These are phyloP conservation scores for Heliocidaris erythrogramma DNA, from an alignment of 35 echinoderm and acorn worm genomes.

Conservation along the genomic window DNA sequence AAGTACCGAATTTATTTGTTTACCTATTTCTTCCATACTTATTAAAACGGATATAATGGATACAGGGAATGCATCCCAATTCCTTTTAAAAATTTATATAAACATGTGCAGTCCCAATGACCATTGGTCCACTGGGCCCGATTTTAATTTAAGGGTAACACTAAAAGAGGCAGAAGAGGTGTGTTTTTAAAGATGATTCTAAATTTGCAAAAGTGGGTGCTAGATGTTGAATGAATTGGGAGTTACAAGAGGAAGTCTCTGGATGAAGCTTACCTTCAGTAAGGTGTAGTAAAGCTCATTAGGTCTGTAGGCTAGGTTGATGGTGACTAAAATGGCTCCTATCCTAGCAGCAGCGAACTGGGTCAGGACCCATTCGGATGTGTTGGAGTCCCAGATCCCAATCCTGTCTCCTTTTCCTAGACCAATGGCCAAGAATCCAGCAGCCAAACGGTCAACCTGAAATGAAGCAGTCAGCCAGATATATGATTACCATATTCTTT, in stretches of 20 bases:
- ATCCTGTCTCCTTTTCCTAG: conserved; percentile 82
- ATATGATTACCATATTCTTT: too few species aligned
- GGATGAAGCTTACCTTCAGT: conserved; percentile 59
- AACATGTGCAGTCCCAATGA: too few species aligned
- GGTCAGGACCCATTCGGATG: conserved; percentile 79
- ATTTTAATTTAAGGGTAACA: too few species aligned
- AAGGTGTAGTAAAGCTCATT: conserved; percentile 83
- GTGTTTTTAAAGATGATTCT: too few species aligned
- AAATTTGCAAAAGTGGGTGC: too few species aligned
- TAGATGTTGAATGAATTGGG: not conserved
- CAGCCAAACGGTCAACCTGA: conserved; percentile 73
- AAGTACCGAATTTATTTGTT: too few species aligned
- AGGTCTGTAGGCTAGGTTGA: conserved; percentile 82
- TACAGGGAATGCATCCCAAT: too few species aligned
- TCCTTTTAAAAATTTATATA: too few species aligned
- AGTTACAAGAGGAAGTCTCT: not conserved
- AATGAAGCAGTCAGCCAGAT: not conserved
- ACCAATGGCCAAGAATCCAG: conserved; percentile 73
- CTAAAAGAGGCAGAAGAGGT: too few species aligned
- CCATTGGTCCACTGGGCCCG: too few species aligned
- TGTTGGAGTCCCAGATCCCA: conserved; percentile 82
- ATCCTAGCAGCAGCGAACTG: conserved; percentile 76
- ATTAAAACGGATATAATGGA: too few species aligned
- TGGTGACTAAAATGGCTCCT: conserved; percentile 78
- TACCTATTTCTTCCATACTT: too few species aligned